Evolutionary conservation across 1,140 invertebrate species (phyloP), one percentile per base, ranked within the genome.

Genomic region (Micrasema longulum): DNA sequence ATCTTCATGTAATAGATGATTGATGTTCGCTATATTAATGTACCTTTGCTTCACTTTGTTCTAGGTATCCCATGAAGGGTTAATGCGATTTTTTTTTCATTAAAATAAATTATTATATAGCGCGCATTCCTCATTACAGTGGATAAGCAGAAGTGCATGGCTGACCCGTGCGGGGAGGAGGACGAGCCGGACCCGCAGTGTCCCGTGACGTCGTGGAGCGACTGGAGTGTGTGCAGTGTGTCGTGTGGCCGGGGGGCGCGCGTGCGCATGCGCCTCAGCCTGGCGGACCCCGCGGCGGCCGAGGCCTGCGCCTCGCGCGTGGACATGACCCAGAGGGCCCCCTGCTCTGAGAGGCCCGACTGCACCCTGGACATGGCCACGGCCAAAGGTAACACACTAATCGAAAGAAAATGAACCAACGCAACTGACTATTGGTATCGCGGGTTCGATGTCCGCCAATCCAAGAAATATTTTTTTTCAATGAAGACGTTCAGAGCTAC

Each of bases 201-300:
- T 77, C 84, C 89, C 43, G 89, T 92, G 14, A 90, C 91, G 0
- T 77, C 87, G 0, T 97, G 95, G 95, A 88, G 87, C 1, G 79
- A 85, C 0, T 97, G 94, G 94, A 91, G 91, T 9, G 83, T 88
- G 7, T 97, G 95, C 78, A 91, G 90, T 10, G 87, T 89, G 0
- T 89, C 88, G 0, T 97, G 95, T 80, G 94, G 95, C 0, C 89
- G 89, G 26, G 93, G 93, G 1, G 83, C 90, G 4, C 87, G 88
- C 77, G 86, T 92, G 74, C 87, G 95, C 63, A 93, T 89, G 12
- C 86, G 94, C 11, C 80, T 92, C 57, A 76, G 92, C 64, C 80
- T 92, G 64, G 88, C 90, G 45, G 86, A 89, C 31, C 41, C 60
- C 22, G 86, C 89, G 6, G 84, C 85, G 0, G 86, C 89, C 74